Evolutionary conservation across 2,113 vertebrate species (phyloP).

Genomic region (Nymphicus hollandicus): DNA sequence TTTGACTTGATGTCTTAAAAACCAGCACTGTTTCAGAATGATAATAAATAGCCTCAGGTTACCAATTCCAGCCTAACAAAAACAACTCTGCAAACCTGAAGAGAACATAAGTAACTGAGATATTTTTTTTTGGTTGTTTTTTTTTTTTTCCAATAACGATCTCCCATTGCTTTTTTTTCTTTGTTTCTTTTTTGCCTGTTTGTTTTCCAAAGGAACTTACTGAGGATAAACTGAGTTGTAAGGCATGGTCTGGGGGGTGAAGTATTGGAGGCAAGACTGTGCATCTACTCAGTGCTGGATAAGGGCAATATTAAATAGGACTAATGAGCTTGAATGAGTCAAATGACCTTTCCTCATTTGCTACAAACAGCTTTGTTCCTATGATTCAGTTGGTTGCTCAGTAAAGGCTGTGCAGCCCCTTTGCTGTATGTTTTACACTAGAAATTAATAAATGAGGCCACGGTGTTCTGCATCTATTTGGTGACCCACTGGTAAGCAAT

Average conservation of each 20-base stretch:
- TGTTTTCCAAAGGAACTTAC: background rate
- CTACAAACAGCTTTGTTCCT: constrained; percentile 30
- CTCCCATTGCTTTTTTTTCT: background rate
- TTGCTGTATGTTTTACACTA: constrained; percentile 5
- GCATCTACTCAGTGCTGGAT: background rate
- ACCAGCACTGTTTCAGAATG: background rate
- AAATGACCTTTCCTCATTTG: constrained; percentile 39
- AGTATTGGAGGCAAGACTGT: background rate
- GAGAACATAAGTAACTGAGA: background rate
- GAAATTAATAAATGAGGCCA: constrained; percentile 26
- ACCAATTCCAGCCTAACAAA: background rate
- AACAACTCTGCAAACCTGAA: background rate
- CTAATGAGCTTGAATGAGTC: constrained; percentile 32
- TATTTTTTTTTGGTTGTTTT: background rate
- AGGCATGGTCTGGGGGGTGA: background rate
- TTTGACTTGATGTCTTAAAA: background rate
- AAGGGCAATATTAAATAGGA: background rate
- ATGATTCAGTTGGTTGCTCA: constrained; percentile 26
- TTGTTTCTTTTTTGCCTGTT: background rate
- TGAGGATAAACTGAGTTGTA: background rate
- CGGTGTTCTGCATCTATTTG: background rate
- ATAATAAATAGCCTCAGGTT: background rate
- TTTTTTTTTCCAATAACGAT: background rate
- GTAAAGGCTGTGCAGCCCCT: constrained; percentile 12
- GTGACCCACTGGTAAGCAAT: background rate